These are phyloP conservation scores for Pissodes strobi DNA, from an alignment of 1,140 invertebrate genomes.

Conservation along the genomic window DNA sequence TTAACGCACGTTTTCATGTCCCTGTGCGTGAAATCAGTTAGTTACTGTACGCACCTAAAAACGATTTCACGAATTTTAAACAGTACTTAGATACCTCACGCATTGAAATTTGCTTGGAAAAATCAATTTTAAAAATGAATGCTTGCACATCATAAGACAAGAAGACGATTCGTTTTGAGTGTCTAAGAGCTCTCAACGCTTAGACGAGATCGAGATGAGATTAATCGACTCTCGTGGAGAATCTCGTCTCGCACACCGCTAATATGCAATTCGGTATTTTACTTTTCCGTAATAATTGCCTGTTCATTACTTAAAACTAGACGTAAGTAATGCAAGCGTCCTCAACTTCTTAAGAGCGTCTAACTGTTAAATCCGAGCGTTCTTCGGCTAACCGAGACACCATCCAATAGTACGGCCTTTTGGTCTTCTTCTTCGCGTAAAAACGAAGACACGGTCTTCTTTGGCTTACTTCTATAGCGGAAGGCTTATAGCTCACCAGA, in stretches of 20 bases:
- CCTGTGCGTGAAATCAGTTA: too few species aligned
- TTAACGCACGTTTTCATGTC: too few species aligned
- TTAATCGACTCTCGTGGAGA: background rate
- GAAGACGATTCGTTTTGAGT: too few species aligned
- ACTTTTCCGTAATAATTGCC: background rate
- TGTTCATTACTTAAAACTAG: background rate
- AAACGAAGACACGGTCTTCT: constrained; percentile 18
- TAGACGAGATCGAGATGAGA: background rate
- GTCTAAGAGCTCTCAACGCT: too few species aligned
- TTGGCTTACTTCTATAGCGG: constrained; percentile 32
- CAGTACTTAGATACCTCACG: too few species aligned
- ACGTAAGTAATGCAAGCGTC: constrained; percentile 23
- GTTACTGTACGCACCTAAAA: too few species aligned
- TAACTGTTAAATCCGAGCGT: constrained; percentile 36
- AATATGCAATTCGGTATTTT: background rate
- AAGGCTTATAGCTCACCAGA: constrained; percentile 19
- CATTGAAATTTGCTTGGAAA: too few species aligned
- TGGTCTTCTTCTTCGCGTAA: constrained; percentile 34
- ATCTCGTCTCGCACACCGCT: background rate
- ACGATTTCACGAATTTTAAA: too few species aligned
- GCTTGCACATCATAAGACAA: too few species aligned
- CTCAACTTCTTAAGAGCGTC: constrained; percentile 17
- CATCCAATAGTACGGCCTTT: constrained; percentile 31
- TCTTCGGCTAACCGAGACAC: constrained; percentile 6
- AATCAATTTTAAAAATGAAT: too few species aligned